Evolutionary conservation across 2,113 vertebrate genomes (phyloP).

Genomic region (Notiomystis cincta): DNA sequence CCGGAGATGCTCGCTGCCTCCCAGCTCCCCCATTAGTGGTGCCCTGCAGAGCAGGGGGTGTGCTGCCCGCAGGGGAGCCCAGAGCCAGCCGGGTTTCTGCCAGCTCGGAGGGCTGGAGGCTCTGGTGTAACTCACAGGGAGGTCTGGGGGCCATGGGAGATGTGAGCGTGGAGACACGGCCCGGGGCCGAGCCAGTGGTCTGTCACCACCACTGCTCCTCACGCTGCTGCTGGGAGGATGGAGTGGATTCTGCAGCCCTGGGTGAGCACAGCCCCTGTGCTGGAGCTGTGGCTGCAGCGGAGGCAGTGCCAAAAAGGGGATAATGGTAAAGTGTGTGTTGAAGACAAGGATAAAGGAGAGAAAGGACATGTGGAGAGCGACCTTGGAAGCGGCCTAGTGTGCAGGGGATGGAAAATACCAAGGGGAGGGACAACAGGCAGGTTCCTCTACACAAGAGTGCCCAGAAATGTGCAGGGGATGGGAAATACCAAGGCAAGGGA

Average conservation of each 20-base stretch:
- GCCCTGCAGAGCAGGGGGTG: background rate
- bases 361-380: background rate
- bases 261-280: background rate
- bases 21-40: slow-evolving; percentile 21
- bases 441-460: background rate
- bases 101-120: slow-evolving; percentile 1
- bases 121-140: background rate
- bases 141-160: slow-evolving; percentile 18
- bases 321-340: background rate
- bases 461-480: background rate
- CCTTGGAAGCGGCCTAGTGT: background rate
- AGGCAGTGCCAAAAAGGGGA: background rate
- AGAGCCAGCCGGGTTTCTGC: background rate
- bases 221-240: background rate
- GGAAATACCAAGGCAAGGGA: background rate
- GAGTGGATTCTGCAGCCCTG: background rate
- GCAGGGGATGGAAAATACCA: background rate
- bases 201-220: slow-evolving; percentile 54
- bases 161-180: background rate
- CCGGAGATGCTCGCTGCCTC: background rate
- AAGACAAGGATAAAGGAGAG: background rate
- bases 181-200: slow-evolving; percentile 33
- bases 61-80: slow-evolving; percentile 27
- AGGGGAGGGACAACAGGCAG: background rate
- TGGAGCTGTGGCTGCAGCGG: background rate